phyloP scores from a whole-genome alignment of 92 coral and sea anemone genomes.

The Galaxea fascicularis region DNA sequence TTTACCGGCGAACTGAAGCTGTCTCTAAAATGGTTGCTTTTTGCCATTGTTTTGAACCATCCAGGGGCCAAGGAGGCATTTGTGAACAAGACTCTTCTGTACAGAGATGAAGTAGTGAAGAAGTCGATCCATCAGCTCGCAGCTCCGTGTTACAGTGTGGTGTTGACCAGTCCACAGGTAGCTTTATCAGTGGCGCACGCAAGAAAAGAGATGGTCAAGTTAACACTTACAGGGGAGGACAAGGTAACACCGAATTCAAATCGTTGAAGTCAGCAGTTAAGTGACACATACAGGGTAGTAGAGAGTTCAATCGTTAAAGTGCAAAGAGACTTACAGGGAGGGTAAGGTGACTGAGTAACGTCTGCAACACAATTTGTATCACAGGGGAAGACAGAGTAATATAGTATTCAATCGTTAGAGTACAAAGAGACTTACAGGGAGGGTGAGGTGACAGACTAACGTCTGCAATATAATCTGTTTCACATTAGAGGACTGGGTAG shows the following conservation, averaged over 20 bases:
- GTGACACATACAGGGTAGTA: too few species aligned
- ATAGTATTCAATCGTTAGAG: too few species aligned
- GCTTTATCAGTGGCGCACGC: slow-evolving; percentile 81
- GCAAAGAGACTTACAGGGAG: too few species aligned
- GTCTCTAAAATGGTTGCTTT: neutral
- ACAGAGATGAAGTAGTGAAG: slow-evolving; percentile 91
- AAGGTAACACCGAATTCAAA: slow-evolving; percentile 61
- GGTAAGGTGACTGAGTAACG: too few species aligned
- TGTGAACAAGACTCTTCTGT: slow-evolving; percentile 84
- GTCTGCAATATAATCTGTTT: too few species aligned
- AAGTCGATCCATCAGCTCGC: slow-evolving; percentile 70
- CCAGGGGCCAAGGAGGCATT: slow-evolving; percentile 74
- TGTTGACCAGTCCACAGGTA: slow-evolving; percentile 75
- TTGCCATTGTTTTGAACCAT: neutral
- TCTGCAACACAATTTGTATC: too few species aligned
- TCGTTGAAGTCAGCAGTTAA: neutral
- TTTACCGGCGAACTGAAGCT: too few species aligned
- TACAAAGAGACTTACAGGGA: too few species aligned
- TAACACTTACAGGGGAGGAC: slow-evolving; percentile 66
- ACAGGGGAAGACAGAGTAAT: too few species aligned
- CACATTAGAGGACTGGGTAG: too few species aligned
- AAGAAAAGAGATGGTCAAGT: slow-evolving; percentile 81
- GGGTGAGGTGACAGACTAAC: too few species aligned
- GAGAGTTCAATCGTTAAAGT: too few species aligned
- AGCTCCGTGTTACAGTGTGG: slow-evolving; percentile 83